phyloP scores from a whole-genome alignment of 2,113 vertebrate genomes.

The Antennarius striatus region DNA sequence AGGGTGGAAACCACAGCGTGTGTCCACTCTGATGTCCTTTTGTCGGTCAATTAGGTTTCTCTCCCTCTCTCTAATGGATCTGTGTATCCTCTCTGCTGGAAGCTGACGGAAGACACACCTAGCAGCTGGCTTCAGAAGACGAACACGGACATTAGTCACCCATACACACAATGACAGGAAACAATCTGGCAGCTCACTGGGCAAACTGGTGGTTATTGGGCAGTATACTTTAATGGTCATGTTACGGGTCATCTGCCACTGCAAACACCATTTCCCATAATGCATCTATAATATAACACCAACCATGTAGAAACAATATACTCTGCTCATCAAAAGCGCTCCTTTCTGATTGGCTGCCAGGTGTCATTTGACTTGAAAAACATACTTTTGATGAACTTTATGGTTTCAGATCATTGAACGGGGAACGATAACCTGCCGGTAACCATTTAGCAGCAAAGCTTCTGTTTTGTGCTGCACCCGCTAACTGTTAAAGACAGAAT shows the following conservation, averaged over 20 bases:
- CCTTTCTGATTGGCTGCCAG: slow-evolving; percentile 6
- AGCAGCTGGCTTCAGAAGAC: slow-evolving; percentile 47
- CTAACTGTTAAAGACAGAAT: too few species aligned
- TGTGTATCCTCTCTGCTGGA: slow-evolving; percentile 58
- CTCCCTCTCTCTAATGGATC: slow-evolving; percentile 56
- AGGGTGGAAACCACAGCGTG: slow-evolving; percentile 31
- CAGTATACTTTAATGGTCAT: slow-evolving; percentile 52
- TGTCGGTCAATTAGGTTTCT: slow-evolving; percentile 61
- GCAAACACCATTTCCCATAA: slow-evolving; percentile 37
- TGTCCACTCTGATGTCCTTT: slow-evolving; percentile 48
- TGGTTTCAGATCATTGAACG: too few species aligned
- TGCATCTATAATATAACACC: slow-evolving; percentile 11
- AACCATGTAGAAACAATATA: slow-evolving; percentile 34
- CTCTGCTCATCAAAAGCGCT: not conserved
- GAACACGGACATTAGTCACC: slow-evolving; percentile 8
- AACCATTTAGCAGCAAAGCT: too few species aligned
- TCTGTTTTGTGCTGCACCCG: too few species aligned
- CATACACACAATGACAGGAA: slow-evolving; percentile 48
- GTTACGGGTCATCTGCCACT: slow-evolving; percentile 27
- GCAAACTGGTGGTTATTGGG: slow-evolving; percentile 48
- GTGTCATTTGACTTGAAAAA: not conserved
- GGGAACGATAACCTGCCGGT: too few species aligned
- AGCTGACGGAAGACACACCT: slow-evolving; percentile 58
- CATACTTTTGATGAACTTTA: too few species aligned
- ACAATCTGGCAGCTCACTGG: slow-evolving; percentile 63